phyloP scores from a whole-genome alignment of 92 coral and sea anemone species.

The Epizoanthus stellaris region DNA sequence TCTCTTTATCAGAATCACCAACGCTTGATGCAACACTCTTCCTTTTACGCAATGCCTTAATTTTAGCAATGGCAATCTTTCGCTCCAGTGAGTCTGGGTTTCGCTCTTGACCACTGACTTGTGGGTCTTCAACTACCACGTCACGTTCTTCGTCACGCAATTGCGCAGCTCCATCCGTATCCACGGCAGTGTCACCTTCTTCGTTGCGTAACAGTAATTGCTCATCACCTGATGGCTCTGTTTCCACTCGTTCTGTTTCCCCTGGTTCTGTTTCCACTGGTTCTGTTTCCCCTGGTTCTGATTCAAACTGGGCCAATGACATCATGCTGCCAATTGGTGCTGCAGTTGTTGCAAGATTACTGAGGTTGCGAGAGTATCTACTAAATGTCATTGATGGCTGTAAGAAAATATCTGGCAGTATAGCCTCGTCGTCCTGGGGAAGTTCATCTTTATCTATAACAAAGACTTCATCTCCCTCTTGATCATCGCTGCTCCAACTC shows the following conservation, averaged over 20 bases:
- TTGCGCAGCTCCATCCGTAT: not conserved
- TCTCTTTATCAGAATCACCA: not conserved
- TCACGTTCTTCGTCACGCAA: not conserved
- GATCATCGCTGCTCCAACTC: conserved; percentile 49
- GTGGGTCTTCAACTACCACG: not conserved
- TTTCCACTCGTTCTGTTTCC: no score
- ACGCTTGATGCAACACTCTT: conserved; percentile 12
- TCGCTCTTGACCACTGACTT: not conserved
- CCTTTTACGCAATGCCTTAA: conserved; percentile 17
- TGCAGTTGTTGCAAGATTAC: conserved; percentile 15
- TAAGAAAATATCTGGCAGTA: conserved; percentile 28
- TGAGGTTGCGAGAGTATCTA: conserved; percentile 35
- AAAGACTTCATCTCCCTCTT: conserved; percentile 42
- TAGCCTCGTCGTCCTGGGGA: conserved; percentile 12
- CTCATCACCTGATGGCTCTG: not conserved
- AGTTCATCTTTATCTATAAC: conserved; percentile 29
- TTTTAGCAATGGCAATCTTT: conserved; percentile 17
- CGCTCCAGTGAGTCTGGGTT: not conserved
- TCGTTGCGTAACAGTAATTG: not conserved
- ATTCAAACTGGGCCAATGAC: conserved; percentile 43
- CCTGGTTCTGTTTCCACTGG: not conserved
- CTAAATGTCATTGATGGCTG: conserved; percentile 40
- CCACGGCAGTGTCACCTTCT: not conserved
- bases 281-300: conserved; percentile 6
- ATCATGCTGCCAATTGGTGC: conserved; percentile 40